These are phyloP conservation scores for Pseudolaguvia tuberculata DNA, from an alignment of 2,113 vertebrate species.

Conservation along the genomic window DNA sequence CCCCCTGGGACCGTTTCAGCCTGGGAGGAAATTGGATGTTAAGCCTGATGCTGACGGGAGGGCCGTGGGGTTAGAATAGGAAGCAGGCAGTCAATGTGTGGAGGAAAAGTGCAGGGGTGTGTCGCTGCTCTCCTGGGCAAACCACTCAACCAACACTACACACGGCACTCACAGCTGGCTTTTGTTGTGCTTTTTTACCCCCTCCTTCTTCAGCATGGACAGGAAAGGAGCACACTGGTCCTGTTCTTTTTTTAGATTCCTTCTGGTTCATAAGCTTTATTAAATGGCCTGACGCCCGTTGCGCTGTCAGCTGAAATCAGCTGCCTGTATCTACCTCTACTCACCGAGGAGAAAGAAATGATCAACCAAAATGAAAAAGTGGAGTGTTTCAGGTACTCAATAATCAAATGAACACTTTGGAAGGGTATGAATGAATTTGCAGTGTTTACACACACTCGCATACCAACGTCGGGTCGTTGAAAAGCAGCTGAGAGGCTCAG, in stretches of 20 bases:
- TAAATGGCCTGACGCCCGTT: constrained; percentile 9
- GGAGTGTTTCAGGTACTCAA: background rate
- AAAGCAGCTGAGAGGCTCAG: constrained; percentile 23
- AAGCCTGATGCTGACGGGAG: constrained; percentile 37
- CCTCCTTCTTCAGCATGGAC: constrained; percentile 11
- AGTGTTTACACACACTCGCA: background rate
- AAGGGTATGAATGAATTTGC: background rate
- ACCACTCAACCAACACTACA: constrained; percentile 21
- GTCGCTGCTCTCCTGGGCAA: constrained; percentile 34
- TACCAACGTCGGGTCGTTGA: background rate
- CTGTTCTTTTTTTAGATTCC: constrained; percentile 22
- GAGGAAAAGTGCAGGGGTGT: constrained; percentile 48
- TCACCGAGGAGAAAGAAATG: no score
- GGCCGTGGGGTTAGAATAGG: constrained; percentile 43
- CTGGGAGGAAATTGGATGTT: constrained; percentile 56
- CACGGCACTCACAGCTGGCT: constrained; percentile 47
- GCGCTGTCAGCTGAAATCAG: constrained; percentile 1
- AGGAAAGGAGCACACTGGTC: constrained; percentile 29
- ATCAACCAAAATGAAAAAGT: no score
- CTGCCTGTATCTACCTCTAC: background rate
- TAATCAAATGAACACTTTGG: background rate
- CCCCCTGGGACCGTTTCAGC: constrained; percentile 34
- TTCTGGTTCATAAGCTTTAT: constrained; percentile 6
- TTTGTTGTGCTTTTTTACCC: constrained; percentile 35
- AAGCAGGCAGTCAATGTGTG: constrained; percentile 49